These are phyloP conservation scores for Scolopax bukidnonensis DNA, from an alignment of 2,797 vertebrate species.

Conservation along the genomic window DNA sequence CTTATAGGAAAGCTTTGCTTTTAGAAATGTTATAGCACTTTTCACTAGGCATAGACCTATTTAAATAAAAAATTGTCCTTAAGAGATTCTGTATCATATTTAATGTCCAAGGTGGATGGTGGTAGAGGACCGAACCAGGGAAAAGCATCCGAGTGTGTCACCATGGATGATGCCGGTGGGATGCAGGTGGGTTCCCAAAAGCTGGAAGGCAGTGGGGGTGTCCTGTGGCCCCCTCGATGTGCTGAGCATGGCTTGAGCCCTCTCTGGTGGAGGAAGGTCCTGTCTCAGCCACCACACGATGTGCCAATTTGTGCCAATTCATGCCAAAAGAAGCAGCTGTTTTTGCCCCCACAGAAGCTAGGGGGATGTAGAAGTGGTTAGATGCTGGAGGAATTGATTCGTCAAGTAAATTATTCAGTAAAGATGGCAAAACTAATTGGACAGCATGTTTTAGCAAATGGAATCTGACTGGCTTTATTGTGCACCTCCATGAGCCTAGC, in stretches of 20 bases:
- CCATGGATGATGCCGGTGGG: background rate
- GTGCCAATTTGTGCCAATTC: no score
- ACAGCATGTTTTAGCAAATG: background rate
- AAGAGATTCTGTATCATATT: background rate
- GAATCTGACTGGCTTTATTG: background rate
- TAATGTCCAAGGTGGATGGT: background rate
- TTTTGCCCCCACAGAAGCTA: background rate
- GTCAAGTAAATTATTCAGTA: background rate
- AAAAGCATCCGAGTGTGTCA: background rate
- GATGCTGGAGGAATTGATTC: constrained; percentile 29
- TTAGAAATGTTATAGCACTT: background rate
- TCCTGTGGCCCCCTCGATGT: rapidly evolving
- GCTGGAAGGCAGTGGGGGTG: background rate
- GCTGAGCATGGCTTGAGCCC: background rate
- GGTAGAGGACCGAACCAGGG: background rate
- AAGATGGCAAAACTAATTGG: constrained; percentile 36
- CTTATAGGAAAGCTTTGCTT: constrained; percentile 32
- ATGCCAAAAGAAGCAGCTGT: background rate
- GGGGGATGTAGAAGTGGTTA: background rate
- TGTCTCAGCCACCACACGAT: background rate
- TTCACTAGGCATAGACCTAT: background rate
- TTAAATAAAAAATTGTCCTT: background rate
- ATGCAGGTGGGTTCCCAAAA: background rate
- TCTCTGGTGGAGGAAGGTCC: background rate
- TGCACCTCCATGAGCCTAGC: background rate